Conservation (phyloP, 2,113 vertebrate species). For the Ceyx margarethae region DNA sequence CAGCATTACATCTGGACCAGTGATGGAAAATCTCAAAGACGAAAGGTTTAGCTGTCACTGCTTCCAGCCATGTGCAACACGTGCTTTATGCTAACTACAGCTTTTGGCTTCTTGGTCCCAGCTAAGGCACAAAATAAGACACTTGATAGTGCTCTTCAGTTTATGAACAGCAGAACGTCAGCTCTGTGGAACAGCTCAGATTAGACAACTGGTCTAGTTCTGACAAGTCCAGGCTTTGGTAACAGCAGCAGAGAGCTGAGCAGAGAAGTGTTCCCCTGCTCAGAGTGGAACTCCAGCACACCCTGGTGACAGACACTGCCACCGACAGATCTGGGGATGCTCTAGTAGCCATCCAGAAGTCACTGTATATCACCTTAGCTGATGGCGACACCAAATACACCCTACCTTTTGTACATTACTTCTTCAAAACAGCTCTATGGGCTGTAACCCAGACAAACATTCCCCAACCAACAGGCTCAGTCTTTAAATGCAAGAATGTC, state of each 20-base stretch:
- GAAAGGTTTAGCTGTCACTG: not conserved
- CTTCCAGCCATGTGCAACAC: not conserved
- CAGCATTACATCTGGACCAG: not conserved
- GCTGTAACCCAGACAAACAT: not conserved
- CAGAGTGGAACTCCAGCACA: not conserved
- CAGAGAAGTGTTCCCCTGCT: not conserved
- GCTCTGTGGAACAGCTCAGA: not conserved
- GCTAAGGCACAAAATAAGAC: not conserved
- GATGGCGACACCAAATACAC: not conserved
- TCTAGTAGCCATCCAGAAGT: not conserved
- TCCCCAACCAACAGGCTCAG: conserved; percentile 1
- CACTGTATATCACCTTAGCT: not conserved
- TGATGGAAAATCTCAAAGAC: not conserved
- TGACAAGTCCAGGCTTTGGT: not conserved
- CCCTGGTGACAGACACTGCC: not conserved
- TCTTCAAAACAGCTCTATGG: not conserved
- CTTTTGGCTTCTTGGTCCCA: not conserved
- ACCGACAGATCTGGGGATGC: not conserved
- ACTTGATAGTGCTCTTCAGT: not conserved
- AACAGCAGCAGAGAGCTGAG: not conserved
- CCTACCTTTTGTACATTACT: not conserved
- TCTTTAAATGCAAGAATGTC: not conserved
- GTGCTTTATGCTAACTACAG: not conserved
- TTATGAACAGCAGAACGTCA: not conserved
- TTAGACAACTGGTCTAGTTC: not conserved